Conservation (phyloP, 2,113 vertebrate genomes). For the Loxodonta africana region DNA sequence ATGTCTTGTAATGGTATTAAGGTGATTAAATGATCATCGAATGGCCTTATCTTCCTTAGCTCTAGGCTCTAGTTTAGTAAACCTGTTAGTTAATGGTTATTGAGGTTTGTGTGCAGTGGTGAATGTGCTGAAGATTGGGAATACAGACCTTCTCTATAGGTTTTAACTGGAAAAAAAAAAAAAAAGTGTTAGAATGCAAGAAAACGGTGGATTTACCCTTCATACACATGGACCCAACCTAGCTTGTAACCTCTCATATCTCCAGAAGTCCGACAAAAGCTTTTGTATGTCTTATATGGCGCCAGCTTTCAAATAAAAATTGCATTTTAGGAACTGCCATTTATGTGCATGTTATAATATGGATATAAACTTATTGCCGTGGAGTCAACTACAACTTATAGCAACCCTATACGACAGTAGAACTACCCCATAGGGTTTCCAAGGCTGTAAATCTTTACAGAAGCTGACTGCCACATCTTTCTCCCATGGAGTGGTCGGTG, state of each 20-base stretch:
- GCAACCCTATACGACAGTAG: no score
- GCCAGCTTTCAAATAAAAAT: not conserved
- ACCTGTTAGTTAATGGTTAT: constrained; percentile 8
- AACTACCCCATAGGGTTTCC: no score
- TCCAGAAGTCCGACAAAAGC: not conserved
- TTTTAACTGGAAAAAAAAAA: constrained; percentile 12
- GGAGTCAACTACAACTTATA: no score
- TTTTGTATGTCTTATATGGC: not conserved
- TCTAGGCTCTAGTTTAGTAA: not conserved
- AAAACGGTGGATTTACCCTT: not conserved
- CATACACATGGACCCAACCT: not conserved
- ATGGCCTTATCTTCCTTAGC: not conserved
- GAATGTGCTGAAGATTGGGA: not conserved
- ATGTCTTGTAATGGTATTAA: not conserved
- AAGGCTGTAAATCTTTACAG: no score
- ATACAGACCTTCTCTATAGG: not conserved
- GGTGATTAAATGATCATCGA: not conserved
- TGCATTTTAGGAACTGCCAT: not conserved
- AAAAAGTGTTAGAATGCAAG: not conserved
- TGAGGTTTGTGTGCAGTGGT: not conserved
- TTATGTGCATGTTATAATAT: not conserved
- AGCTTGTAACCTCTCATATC: not conserved
- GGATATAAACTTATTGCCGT: no score
- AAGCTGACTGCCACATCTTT: no score
- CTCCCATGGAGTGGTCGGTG: no score